Base-by-base conservation (phyloP, 2,797 vertebrate genomes). In the Trematomus bernacchii region DNA sequence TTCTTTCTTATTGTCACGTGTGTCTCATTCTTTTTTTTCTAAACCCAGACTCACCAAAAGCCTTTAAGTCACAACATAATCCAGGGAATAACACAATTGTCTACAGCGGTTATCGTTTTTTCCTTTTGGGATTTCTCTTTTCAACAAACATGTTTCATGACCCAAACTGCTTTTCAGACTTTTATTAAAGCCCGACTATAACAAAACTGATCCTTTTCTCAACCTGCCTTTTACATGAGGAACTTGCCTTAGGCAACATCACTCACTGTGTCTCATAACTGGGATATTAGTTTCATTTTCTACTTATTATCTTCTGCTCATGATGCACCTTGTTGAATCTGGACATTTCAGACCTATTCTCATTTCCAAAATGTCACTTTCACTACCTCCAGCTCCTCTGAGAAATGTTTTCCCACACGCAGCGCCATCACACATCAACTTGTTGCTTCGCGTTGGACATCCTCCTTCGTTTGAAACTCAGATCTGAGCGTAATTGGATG, bases 401-500 rank as follows among this genome's bases (percentile, higher is more conserved):
- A 77, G 68, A 81, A 74, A 59, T 44, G 51, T 85, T 78, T 85
- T 76, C 83, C 74, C 82, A 78, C 60, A 14, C 76, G 18, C 74
- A 13, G 40, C 40, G 60, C 75, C 71, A 3, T 85, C 79, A 77
- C 52, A 57, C 72, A 18, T 76, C 76, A 27, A n/a, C 76, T 75
- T 53, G 44, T 76, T 68, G 60, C 79, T 10, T 79, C 15, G 16
- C 80, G 3, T 76, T 83, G 84, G 81, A 91, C 85, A 70, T 87
- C 89, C 85, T 79, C 66, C 77, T 77, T 62, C 67, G 2, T 72
- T 72, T 62, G 70, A 82, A 77, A 83, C 69, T 73, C 6, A 6
- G 84, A 88, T 87, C 82, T 46, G 65, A 79, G 64, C 0, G 10
- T 87, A 91, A 94, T 91, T 92, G 87, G 86, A 79, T 88, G 84